phyloP scores from a whole-genome alignment of 2,888 invertebrate genomes.

The Leucozona laternaria region DNA sequence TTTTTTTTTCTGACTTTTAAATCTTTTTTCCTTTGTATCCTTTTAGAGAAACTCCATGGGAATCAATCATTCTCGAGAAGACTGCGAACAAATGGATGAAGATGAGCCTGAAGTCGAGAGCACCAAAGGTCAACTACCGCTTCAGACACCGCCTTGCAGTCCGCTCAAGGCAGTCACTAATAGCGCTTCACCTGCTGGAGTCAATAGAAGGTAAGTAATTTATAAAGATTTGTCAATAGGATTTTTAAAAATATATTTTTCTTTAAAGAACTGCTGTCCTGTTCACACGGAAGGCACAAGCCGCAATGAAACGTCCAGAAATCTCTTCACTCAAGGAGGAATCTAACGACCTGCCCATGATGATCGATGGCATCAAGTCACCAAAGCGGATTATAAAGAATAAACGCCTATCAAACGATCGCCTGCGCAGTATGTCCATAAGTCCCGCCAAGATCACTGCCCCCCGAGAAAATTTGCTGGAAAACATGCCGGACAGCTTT shows the following conservation, averaged over 20 bases:
- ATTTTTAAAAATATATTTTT: conserved; percentile 3
- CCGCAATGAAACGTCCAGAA: conserved; percentile 84
- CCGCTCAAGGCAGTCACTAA: conserved; percentile 82
- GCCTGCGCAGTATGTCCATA: conserved; percentile 79
- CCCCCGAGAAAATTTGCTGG: conserved; percentile 77
- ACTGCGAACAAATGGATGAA: conserved; percentile 80
- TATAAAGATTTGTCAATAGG: not conserved
- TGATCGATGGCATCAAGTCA: conserved; percentile 79
- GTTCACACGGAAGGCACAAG: conserved; percentile 89
- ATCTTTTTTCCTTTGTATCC: not conserved
- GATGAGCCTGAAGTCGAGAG: conserved; percentile 71
- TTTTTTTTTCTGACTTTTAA: not conserved
- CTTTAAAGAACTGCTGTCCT: conserved; percentile 88
- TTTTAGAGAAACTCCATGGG: conserved; percentile 73
- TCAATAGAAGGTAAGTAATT: conserved; percentile 82
- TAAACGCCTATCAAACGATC: conserved; percentile 80
- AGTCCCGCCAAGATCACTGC: conserved; percentile 82
- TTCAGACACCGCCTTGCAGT: conserved; percentile 83
- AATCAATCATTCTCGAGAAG: conserved; percentile 79
- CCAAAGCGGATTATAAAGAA: conserved; percentile 82
- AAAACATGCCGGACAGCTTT: conserved; percentile 85
- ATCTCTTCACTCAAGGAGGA: conserved; percentile 68
- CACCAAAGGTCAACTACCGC: conserved; percentile 70
- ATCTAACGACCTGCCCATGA: conserved; percentile 75
- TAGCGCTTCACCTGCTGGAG: conserved; percentile 83